Evolutionary conservation across 2,888 invertebrate species (phyloP), one percentile per base, ranked within the genome.

Genomic region (Tinea semifulvella): DNA sequence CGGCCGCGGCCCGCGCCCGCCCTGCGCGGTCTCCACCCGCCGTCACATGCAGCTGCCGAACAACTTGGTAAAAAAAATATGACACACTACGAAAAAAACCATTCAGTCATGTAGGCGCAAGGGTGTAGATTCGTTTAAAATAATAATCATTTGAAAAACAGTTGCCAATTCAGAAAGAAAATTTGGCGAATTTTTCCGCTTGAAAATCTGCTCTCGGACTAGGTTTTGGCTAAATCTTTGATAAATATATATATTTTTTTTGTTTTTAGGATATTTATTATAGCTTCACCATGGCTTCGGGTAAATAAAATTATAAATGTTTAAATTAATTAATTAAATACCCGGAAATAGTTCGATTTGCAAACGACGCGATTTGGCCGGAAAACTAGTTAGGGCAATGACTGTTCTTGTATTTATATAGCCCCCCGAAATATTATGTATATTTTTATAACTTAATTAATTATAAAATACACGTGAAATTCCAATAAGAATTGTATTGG

Each of bases 121-220:
- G 63, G 61, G 63, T 55, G 44, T 51, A 52, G 55, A 57, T 58
- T 51, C 50, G 38, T 47, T 53, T 56, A 52, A 49, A 53, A 26
- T 22, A 52, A 53, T 52, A 55, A 67, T 65, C 63, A 49, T 17
- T 10, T 11, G 11, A 19, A 59, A 59, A 64, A 53, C 48, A 48
- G 35, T 10, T 27, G 56, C 48, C 55, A 52, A 54, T 50, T 55
- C 50, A 52, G 50, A 48, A 54, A 67, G 76, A 79, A 76, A 79
- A 79, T 75, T 77, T 56, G 50, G 58, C 54, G 61, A 77, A 76
- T 60, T 70, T 76, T 76, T 77, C 75, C 79, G 61, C 56, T 59
- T 55, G 55, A 60, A 49, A 54, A 60, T 55, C 61, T 18, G n/a
- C 20, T n/a, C n/a, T 7, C 18, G 11, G 28, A 17, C 20, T 52